Conservation (phyloP, 2,888 invertebrate species). For the Tupiocoris notatus region DNA sequence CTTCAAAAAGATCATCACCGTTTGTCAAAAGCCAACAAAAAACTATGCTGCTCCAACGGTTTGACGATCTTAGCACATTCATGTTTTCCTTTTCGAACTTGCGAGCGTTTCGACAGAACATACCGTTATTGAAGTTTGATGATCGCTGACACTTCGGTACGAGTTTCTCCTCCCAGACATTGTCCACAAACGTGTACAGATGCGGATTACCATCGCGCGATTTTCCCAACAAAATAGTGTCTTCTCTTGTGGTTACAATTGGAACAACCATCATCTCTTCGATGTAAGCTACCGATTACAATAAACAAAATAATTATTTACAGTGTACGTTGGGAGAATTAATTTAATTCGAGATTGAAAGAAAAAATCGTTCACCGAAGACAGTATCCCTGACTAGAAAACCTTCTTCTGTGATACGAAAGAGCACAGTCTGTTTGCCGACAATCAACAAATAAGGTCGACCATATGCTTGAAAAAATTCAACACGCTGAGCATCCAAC, state of each 20-base stretch:
- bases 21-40: too few relatives aligned
- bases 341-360: background rate
- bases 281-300: background rate
- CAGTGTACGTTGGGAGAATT: too few relatives aligned
- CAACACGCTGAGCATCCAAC: background rate
- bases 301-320: too few relatives aligned
- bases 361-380: background rate
- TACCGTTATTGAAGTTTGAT: background rate
- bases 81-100: too few relatives aligned
- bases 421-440: background rate
- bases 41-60: too few relatives aligned
- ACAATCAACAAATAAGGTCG: background rate
- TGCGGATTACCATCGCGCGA: slow-evolving; percentile 4
- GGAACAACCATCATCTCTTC: background rate
- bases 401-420: background rate
- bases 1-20: too few relatives aligned
- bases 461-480: slow-evolving; percentile 7
- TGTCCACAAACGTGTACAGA: background rate
- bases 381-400: background rate
- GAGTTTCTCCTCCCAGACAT: background rate
- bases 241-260: background rate
- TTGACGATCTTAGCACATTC: too few relatives aligned
- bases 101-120: too few relatives aligned
- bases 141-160: slow-evolving; percentile 8
- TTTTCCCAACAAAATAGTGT: slow-evolving; percentile 12